Evolutionary conservation across 2,113 vertebrate species (phyloP), one percentile per base, ranked within the genome.

Genomic region (Lichenostomus cassidix): DNA sequence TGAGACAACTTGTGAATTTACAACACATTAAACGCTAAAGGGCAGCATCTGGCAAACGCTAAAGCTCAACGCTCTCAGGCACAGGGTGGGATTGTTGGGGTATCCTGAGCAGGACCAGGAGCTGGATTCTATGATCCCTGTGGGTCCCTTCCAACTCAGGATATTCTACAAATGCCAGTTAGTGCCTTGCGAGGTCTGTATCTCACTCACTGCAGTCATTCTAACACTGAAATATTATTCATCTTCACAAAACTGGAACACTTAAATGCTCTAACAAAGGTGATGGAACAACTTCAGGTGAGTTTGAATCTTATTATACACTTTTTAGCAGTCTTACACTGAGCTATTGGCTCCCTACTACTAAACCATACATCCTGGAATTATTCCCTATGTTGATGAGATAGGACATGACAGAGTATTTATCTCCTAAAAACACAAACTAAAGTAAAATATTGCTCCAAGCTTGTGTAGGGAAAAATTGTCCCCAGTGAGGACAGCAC

Each of bases 161-260:
- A 46, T n/a, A 37, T 28, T 44, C 44, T 11, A 5, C 1, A 35
- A 65, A 42, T 5, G 10, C 33, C 59, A 24, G 22, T 0, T 0
- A 8, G 14, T 1, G 37, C 22, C 11, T 52, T 27, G 60, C 0
- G 1, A 41, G 44, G 22, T 28, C 69, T 24, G 11, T 0, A 13
- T 8, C 47, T 20, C 18, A 4, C 44, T 35, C 39, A 3, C 58
- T 16, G 55, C 4, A 11, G 21, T 10, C 14, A 5, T 3, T 29
- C 31, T 15, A 50, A 64, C 4, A 13, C 53, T 4, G 49, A 64
- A 41, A 46, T 25, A 19, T 24, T 10, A 14, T 23, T 10, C 11
- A 24, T 13, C 33, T 14, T 25, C 74, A 20, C 1, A 11, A 63
- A 78, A 27, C 44, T 15, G 24, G 27, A 62, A 20, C 10, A 28